Base-by-base conservation (phyloP, 1,140 invertebrate genomes). In the Dendroctonus valens region DNA sequence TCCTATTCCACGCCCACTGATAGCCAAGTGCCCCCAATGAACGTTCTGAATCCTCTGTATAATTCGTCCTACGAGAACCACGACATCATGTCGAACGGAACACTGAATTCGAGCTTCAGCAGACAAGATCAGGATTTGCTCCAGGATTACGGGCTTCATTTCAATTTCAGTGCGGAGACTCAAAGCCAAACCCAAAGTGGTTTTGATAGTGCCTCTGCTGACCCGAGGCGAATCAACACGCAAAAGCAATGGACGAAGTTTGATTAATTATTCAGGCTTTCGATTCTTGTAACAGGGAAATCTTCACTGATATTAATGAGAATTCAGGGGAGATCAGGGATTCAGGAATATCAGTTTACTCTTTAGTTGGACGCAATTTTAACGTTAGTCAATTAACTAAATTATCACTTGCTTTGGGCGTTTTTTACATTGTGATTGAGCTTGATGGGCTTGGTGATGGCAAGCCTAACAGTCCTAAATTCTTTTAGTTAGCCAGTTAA, bases 131-230 rank as follows among this genome's bases (percentile, higher is more conserved):
- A 81, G 72, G 82, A 82, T 50, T 75, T 83, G 48, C 78, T 84
- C 69, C 80, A 83, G 61, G 82, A 84, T 63, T 84, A 84, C 67
- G 83, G 83, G 14, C 70, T 84, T 68, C 81, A 83, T 72, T 84
- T 84, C 73, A 82, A 81, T 64, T 78, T 76, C 65, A 54, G 69
- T 7, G 73, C 60, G 52, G 70, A 72, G 38, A 60, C 46, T 7
- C 38, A 12, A 15, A 38, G 39, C 9, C 39, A 53, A n/a, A n/a
- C n/a, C 12, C 38, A 62, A 40, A 60, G 55, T 41, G 65, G 60
- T 55, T 76, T 73, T 66, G 73, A 74, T 66, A 26, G 26, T 26
- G 26, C 26, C 1, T 26, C 26, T 26, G 63, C 61, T 38, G 48
- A 41, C 41, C 54, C 64, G 26, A 74, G 68, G 42, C 73, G 73